Evolutionary conservation across 2,888 invertebrate species (phyloP).

Genomic region (Gandaritis pyraliata): DNA sequence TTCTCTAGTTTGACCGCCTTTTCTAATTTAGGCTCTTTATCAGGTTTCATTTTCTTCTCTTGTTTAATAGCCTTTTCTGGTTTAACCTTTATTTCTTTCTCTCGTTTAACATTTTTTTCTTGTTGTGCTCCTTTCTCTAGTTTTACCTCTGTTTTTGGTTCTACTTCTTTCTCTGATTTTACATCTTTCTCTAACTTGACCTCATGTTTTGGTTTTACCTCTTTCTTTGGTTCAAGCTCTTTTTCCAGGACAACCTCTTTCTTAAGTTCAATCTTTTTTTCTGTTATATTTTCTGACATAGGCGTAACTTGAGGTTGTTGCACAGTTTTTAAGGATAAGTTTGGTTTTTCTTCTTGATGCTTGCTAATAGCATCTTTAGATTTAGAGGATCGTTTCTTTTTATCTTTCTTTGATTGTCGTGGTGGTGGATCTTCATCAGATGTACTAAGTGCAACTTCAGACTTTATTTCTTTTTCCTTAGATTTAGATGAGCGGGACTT

Average conservation of each 20-base stretch:
- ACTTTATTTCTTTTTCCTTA: conserved; percentile 68
- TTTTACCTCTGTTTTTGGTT: conserved; percentile 1
- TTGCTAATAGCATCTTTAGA: conserved; percentile 55
- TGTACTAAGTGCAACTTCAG: conserved; percentile 48
- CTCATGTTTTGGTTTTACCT: not conserved
- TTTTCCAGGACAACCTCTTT: not conserved
- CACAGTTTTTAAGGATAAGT: conserved; percentile 13
- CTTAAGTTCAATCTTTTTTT: not conserved
- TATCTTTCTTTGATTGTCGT: conserved; percentile 62
- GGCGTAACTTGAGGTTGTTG: conserved; percentile 1
- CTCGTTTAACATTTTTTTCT: conserved; percentile 1
- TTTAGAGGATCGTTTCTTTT: conserved; percentile 65
- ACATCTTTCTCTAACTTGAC: not conserved
- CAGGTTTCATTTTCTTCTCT: not conserved
- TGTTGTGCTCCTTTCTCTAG: not conserved
- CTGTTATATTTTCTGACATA: not conserved
- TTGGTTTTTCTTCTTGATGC: conserved; percentile 29
- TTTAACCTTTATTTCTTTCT: not conserved
- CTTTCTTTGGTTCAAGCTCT: not conserved
- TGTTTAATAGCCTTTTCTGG: not conserved
- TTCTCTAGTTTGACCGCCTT: not conserved
- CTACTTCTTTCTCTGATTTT: not conserved
- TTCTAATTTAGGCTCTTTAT: not conserved
- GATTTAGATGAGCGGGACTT: conserved; percentile 72
- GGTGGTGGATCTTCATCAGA: conserved; percentile 64